Percentiles rank a stretch among this genome's conserved stretches.
These are phyloP conservation scores for Drosophila rhopaloa DNA, from an alignment of 1,140 invertebrate genomes.

Conservation along the genomic window DNA sequence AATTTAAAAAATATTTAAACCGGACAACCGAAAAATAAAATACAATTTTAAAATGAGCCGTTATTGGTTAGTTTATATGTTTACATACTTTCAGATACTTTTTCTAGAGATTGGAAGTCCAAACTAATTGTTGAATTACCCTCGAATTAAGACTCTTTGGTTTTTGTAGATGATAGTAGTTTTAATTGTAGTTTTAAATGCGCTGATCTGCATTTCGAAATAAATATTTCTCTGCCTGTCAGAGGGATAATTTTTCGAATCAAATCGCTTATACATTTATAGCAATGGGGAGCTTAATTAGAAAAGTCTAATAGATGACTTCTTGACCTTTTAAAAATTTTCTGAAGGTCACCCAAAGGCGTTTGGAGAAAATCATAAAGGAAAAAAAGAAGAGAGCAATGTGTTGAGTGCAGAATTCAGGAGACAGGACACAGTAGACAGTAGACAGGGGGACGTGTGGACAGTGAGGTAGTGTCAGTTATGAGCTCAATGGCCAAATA, in stretches of 20 bases:
- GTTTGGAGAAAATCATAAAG: neutral
- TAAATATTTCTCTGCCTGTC: neutral
- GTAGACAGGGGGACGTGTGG: neutral
- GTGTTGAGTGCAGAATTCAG: neutral
- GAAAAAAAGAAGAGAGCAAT: neutral
- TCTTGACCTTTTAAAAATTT: neutral
- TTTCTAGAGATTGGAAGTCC: too few species aligned
- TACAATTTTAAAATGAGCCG: too few species aligned
- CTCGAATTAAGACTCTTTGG: too few species aligned
- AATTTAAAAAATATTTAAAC: too few species aligned
- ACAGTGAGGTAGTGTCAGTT: slow-evolving; percentile 24
- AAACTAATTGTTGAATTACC: too few species aligned
- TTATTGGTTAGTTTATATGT: too few species aligned
- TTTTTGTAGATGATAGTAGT: too few species aligned
- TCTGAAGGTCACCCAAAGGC: slow-evolving; percentile 32
- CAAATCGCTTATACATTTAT: neutral
- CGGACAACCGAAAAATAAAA: too few species aligned
- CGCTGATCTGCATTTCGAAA: neutral
- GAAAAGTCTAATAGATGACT: neutral
- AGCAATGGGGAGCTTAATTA: neutral
- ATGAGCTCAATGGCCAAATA: slow-evolving; percentile 62
- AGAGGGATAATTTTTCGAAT: neutral
- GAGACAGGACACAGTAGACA: neutral
- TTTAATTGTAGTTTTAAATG: neutral
- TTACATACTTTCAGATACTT: too few species aligned